Evolutionary conservation across 2,888 invertebrate species (phyloP), one percentile per base, ranked within the genome.

Genomic region (Vanessa cardui): DNA sequence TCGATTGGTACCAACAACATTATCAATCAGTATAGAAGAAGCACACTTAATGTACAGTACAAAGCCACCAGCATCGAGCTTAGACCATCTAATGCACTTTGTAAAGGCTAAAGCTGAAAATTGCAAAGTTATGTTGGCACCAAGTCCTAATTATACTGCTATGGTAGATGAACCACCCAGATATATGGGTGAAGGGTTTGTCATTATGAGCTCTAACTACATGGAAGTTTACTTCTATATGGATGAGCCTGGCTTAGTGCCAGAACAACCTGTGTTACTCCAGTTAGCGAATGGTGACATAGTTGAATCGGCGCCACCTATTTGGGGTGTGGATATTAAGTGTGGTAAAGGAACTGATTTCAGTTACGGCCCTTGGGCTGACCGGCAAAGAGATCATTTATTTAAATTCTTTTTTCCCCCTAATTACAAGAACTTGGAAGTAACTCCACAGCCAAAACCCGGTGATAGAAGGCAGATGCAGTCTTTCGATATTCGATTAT

Each of bases 321-420:
- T 98, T 76, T 98, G 98, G 97, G 98, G 98, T 7, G 96, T 99
- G 16, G 99, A 98, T 84, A 96, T 99, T 64, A 98, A 98, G 86
- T 98, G 98, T 83, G 97, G 98, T 0, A 98, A 98, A 89, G 98
- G 98, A 73, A 98, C 97, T 3, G 98, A 98, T 82, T 97, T 99
- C 79, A 99, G 98, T 86, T 99, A 99, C 83, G 99, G 99, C 0
- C 99, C 99, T 0, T 99, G 99, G 99, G 99, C 99, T 4, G 99
- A 99, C 84, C 94, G 99, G 62, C 99, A 99, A 85, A 94, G 99
- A 73, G 99, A 99, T 83, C 96, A 97, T 87, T 93, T 99, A 45
- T 99, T 98, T 89, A 97, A 96, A 88, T 98, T 99, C 87, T 99
- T 99, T 91, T 99, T 97, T 83, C 99, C 98, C 8, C 96, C 96